These are phyloP conservation scores for Cotesia glomerata DNA, from an alignment of 1,140 invertebrate species.

Conservation along the genomic window DNA sequence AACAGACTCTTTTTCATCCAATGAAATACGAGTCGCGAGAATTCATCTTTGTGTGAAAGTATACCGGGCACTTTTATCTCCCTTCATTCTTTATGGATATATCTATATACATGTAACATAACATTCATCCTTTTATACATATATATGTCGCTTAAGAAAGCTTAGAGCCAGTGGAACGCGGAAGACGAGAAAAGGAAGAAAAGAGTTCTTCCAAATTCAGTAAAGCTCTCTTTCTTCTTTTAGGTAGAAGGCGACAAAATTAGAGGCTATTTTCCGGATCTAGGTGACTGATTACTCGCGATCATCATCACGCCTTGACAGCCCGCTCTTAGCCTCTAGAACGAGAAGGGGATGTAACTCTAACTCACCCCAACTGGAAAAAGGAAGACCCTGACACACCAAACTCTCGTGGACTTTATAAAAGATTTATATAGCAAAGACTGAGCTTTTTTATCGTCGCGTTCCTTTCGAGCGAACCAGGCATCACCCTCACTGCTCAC, in stretches of 20 bases:
- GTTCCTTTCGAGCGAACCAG: neutral
- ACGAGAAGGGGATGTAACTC: neutral
- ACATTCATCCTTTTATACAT: neutral
- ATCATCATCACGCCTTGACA: too few relatives aligned
- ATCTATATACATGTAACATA: neutral
- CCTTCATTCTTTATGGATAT: neutral
- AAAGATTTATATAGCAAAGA: constrained; percentile 14
- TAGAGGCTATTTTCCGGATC: too few relatives aligned
- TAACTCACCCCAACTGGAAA: neutral
- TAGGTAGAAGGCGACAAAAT: too few relatives aligned
- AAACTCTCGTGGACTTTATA: constrained; percentile 4
- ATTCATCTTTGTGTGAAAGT: constrained; percentile 33
- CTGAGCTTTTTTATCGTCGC: neutral
- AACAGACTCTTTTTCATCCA: constrained; percentile 30
- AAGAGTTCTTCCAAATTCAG: neutral
- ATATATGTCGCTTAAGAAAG: too few relatives aligned
- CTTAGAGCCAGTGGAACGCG: too few relatives aligned
- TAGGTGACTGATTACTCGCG: too few relatives aligned
- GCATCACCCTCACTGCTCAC: neutral
- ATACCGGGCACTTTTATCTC: constrained; percentile 32
- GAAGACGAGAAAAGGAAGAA: neutral
- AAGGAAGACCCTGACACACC: neutral
- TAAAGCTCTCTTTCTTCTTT: too few relatives aligned
- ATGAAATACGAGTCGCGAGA: constrained; percentile 30
- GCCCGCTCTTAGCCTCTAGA: too few relatives aligned